A percentile compares a stretch with the other conserved stretches of the same genome.
Conservation (phyloP, 2,113 vertebrate genomes). For the Carollia perspicillata region DNA sequence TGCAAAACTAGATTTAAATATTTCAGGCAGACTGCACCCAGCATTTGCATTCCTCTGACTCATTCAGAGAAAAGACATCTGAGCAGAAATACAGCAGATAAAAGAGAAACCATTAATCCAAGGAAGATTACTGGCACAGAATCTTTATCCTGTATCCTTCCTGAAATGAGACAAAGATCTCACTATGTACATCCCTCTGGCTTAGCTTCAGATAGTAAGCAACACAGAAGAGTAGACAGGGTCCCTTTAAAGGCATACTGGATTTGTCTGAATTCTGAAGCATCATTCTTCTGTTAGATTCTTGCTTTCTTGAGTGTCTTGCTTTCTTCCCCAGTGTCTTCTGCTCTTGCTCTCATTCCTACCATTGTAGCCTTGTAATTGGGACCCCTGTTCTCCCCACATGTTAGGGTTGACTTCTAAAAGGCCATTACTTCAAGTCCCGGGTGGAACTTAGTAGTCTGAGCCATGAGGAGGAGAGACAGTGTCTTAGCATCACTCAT, state of each 20-base stretch:
- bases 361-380: background rate
- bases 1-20: conserved; percentile 88
- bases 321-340: background rate
- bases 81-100: conserved; percentile 98
- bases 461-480: background rate
- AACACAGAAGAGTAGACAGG: conserved; percentile 79
- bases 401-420: background rate
- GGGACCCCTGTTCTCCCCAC: background rate
- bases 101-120: conserved; percentile 99
- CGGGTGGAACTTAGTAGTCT: background rate
- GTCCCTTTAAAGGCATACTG: conserved; percentile 80
- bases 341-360: conserved; percentile 1
- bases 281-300: conserved; percentile 53
- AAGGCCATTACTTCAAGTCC: background rate
- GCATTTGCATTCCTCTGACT: conserved; percentile 99
- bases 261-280: conserved; percentile 74
- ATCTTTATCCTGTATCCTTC: conserved; percentile 95
- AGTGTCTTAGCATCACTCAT: background rate
- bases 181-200: conserved; percentile 87
- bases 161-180: conserved; percentile 90
- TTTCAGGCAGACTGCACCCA: conserved; percentile 84
- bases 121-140: conserved; percentile 98
- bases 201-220: conserved; percentile 86
- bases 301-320: conserved; percentile 61
- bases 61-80: conserved; percentile 96